These are phyloP conservation scores for Sminthurides aquaticus DNA, from an alignment of 2,888 invertebrate genomes.

Conservation along the genomic window DNA sequence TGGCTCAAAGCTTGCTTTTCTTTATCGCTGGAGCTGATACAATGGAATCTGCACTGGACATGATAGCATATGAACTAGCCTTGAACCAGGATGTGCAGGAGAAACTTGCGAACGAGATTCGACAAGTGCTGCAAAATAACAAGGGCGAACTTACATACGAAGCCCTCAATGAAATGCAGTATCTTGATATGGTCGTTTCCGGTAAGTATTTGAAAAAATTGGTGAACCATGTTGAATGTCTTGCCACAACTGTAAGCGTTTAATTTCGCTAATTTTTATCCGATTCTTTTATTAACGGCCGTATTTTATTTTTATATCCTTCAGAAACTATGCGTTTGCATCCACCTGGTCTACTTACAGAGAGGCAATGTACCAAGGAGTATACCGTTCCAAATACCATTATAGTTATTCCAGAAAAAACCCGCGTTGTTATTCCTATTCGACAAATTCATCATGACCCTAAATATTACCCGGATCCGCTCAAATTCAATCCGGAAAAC, in stretches of 20 bases:
- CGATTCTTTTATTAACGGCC: too few relatives aligned
- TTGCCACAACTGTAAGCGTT: too few relatives aligned
- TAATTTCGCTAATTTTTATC: too few relatives aligned
- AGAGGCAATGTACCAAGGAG: constrained; percentile 43
- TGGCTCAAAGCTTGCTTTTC: constrained; percentile 16
- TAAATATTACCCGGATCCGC: constrained; percentile 56
- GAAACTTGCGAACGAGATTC: constrained; percentile 13
- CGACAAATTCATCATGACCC: constrained; percentile 58
- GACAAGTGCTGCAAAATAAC: not conserved
- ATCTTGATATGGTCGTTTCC: constrained; percentile 21
- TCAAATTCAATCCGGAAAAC: constrained; percentile 52
- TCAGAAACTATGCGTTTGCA: constrained; percentile 50
- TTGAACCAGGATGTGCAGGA: constrained; percentile 20
- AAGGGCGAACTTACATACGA: constrained; percentile 14
- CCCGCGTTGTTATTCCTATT: constrained; percentile 52
- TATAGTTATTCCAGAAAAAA: constrained; percentile 47
- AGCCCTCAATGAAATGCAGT: constrained; percentile 3
- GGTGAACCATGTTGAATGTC: not conserved
- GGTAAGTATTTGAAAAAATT: too few relatives aligned
- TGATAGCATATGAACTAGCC: constrained; percentile 13
- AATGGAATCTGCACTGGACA: not conserved
- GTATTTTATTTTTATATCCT: too few relatives aligned
- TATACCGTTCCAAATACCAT: constrained; percentile 48
- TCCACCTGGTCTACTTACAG: constrained; percentile 48
- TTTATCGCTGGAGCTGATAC: constrained; percentile 17